Base-by-base conservation (phyloP, 2,797 vertebrate genomes). In the Coregonus suidteri region DNA sequence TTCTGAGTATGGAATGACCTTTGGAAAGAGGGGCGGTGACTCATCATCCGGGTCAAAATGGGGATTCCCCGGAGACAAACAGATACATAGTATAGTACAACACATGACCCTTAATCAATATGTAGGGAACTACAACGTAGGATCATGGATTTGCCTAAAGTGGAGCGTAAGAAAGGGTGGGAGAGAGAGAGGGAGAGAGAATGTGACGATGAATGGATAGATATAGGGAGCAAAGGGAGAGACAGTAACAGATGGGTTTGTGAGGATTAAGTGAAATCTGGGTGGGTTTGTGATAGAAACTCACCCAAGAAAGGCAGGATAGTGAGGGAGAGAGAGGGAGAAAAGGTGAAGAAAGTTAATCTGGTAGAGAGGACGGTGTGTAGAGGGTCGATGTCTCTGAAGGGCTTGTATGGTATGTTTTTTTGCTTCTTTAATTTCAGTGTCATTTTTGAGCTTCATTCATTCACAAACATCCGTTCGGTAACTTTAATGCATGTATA, bases 171-270 rank as follows among this genome's bases (percentile, higher is more conserved):
- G 31, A 73, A 16, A 73, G 7, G 14, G 53, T 4, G 25, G 11
- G 20, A 34, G 79, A 83, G 79, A 83, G 79, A 30, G 77, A 35
- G 51, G 56, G 20, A 68, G 4, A 52, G 56, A 5, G 71, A 68
- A 71, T 4, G 13, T 56, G 74, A 68, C 75, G 34, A 78, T 34
- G 16, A 18, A 34, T 18, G 53, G n/a, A 35, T 15, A 37, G 1
- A 56, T 64, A 75, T 64, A 62, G 79, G 62, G 82, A 84, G 75
- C 56, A 76, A 75, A 88, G 80, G 82, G 83, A 80, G 78, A 76
- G 83, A 81, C 80, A 86, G 84, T 72, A 85, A 89, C 87, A 90
- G 90, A 89, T 91, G 91, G 90, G 90, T 83, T 88, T 87, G 78
- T 77, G 85, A 83, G 88, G 90, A 93, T 91, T 92, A 91, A 77